Base-by-base conservation (phyloP, 2,113 vertebrate genomes). In the Rutilus rutilus region DNA sequence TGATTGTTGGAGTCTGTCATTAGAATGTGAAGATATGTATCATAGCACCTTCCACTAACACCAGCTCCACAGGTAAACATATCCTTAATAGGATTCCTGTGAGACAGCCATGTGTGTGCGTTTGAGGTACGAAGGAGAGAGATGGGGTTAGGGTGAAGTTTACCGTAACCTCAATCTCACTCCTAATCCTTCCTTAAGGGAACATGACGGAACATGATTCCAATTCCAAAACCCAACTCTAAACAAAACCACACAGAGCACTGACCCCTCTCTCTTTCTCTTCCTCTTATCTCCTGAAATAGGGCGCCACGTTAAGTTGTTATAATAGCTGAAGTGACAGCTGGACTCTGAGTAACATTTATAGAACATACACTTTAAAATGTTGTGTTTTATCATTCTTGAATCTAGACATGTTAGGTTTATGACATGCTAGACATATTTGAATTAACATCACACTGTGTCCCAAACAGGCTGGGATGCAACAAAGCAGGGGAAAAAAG, bases 91-190 rank as follows among this genome's bases (percentile, higher is more conserved):
- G 76, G 88, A 89, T 89, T 88, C 81, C 67, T 75, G 80, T 21
- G 77, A 74, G 67, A 75, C 39, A 11, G n/a, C 74, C 77, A 42
- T 60, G 39, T 71, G 50, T 69, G 33, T 77, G 77, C n/a, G 62
- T n/a, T n/a, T 54, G 25, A 79, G 81, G 78, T 54, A 81, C 75
- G 57, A 75, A 75, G 74, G 59, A 86, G 73, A 65, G 82, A 82
- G 87, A 85, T 81, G 81, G 78, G 60, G 85, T 83, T 88, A 54
- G 71, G 87, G 86, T 89, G 86, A 87, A 81, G 80, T 84, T 90
- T 90, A 88, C 86, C 82, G 54, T 90, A 88, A 88, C 89, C 89
- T 42, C 89, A 88, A 89, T 89, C 89, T 89, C 85, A 89, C 71
- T 82, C 89, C 87, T 89, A 89, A 89, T 88, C 85, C 89, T 76